phyloP scores from a whole-genome alignment of 2,888 invertebrate genomes.

The Xestia ashworthii region DNA sequence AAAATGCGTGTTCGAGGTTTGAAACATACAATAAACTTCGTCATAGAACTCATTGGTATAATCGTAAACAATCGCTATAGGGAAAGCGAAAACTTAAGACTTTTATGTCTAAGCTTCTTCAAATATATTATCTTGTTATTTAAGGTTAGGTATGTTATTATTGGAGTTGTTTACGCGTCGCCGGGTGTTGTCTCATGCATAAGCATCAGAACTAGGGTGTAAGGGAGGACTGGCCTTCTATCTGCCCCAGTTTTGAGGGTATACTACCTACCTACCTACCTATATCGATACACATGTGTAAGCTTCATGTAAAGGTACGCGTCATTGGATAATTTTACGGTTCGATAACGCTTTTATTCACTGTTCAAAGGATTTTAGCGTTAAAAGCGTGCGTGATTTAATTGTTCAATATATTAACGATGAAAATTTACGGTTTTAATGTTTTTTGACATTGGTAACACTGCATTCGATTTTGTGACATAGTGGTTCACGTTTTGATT shows the following conservation, averaged over 20 bases:
- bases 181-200: conserved; percentile 73
- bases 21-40: conserved; percentile 2
- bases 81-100: conserved; percentile 11
- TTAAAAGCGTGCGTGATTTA: conserved; percentile 34
- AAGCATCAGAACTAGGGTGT: conserved; percentile 65
- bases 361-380: conserved; percentile 33
- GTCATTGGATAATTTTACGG: conserved; percentile 56
- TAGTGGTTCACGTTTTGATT: conserved; percentile 27
- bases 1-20: conserved; percentile 14
- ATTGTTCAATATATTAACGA: conserved; percentile 6
- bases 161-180: conserved; percentile 65
- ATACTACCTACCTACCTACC: conserved; percentile 35
- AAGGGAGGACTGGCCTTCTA: conserved; percentile 53
- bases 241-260: conserved; percentile 60
- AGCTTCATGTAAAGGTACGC: conserved; percentile 46
- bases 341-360: conserved; percentile 44
- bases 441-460: conserved; percentile 1
- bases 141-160: conserved; percentile 41
- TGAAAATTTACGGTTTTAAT: conserved; percentile 4
- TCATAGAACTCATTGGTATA: not conserved
- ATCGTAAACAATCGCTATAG: conserved; percentile 23
- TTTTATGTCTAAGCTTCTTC: conserved; percentile 41
- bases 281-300: conserved; percentile 24
- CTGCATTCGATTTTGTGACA: conserved; percentile 22
- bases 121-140: conserved; percentile 53